A percentile compares a stretch with the other conserved stretches of the same genome.
phyloP scores from a whole-genome alignment of 2,113 vertebrate genomes.

The Eolophus roseicapilla region DNA sequence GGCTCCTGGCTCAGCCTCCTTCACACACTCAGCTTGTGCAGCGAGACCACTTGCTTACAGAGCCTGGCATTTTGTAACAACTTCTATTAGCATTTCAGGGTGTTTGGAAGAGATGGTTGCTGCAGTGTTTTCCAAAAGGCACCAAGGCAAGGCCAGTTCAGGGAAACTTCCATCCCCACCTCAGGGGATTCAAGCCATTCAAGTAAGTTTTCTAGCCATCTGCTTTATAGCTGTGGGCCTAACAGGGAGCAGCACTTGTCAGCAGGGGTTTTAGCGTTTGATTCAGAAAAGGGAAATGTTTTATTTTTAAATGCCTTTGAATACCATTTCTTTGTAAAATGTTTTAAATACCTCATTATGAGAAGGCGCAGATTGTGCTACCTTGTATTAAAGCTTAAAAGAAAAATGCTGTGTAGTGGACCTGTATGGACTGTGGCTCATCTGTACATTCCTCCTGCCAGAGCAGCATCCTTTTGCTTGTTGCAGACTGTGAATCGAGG shows the following conservation, averaged over 20 bases:
- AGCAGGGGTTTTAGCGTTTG: slow-evolving; percentile 29
- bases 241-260: slow-evolving; percentile 23
- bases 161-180: background rate
- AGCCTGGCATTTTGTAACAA: slow-evolving; percentile 23
- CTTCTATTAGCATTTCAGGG: slow-evolving; percentile 5
- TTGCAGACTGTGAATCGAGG: background rate
- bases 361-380: slow-evolving; percentile 47
- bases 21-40: background rate
- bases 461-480: background rate
- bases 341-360: slow-evolving; percentile 71
- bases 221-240: slow-evolving; percentile 32
- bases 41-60: slow-evolving; percentile 1
- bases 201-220: slow-evolving; percentile 33
- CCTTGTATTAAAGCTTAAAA: slow-evolving; percentile 63
- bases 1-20: slow-evolving; percentile 13
- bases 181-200: slow-evolving; percentile 54
- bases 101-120: background rate
- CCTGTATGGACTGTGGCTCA: background rate
- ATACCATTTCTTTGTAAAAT: slow-evolving; percentile 67
- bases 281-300: slow-evolving; percentile 48
- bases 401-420: background rate
- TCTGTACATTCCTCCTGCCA: background rate
- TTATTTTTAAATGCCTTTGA: slow-evolving; percentile 66
- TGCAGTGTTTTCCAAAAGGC: background rate
- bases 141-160: slow-evolving; percentile 22